phyloP scores from a whole-genome alignment of 2,113 vertebrate genomes.

The Fulmarus glacialis region DNA sequence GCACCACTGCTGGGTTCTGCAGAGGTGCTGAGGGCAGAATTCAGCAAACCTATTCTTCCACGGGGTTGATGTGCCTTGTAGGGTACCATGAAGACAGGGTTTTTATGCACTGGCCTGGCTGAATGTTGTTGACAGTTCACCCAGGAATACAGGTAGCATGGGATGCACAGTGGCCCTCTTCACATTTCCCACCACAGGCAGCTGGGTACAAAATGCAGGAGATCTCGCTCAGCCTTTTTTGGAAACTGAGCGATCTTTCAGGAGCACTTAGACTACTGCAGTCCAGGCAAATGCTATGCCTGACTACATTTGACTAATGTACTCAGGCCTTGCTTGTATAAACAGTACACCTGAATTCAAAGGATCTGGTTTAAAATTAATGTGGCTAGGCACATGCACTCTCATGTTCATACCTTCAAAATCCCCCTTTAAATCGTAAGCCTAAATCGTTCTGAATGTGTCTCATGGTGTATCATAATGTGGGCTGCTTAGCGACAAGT shows the following conservation, averaged over 20 bases:
- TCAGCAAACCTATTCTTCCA: background rate
- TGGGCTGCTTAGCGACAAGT: background rate
- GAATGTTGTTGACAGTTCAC: background rate
- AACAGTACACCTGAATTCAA: background rate
- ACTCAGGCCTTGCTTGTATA: background rate
- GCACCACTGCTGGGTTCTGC: background rate
- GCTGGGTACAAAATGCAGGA: background rate
- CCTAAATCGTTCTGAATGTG: background rate
- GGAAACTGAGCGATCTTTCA: background rate
- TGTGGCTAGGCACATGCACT: background rate
- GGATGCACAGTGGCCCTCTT: background rate
- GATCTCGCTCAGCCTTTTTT: background rate
- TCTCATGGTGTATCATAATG: background rate
- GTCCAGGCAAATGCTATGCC: background rate
- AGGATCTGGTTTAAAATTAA: background rate
- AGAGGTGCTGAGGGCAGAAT: background rate
- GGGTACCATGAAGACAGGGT: background rate
- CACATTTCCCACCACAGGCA: rapidly evolving
- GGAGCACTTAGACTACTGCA: background rate
- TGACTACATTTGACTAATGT: background rate
- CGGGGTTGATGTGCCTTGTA: background rate
- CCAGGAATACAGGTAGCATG: background rate
- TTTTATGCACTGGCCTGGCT: background rate
- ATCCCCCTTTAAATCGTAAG: background rate
- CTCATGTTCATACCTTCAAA: background rate